Evolutionary conservation across 2,113 vertebrate species (phyloP), one percentile per base, ranked within the genome.

Genomic region (Thalassarche chlororhynchos): DNA sequence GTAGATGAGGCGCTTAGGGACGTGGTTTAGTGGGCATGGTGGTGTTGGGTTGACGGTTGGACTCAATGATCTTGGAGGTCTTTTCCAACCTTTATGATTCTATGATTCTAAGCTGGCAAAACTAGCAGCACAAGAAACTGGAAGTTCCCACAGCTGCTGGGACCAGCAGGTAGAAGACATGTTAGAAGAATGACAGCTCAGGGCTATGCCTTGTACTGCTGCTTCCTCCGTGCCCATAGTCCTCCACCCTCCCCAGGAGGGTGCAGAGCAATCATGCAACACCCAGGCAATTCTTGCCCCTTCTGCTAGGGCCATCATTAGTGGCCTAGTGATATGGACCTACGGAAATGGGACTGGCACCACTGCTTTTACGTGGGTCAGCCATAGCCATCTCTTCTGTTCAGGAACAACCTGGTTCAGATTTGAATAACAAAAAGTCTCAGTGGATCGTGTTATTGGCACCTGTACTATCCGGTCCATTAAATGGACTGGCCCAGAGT

Each of bases 191-290:
- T 5, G 23, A 26, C 42, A 84, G 52, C 38, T n/a, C 34, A 18
- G 18, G 46, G 32, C 7, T 6, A 6, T 32, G 38, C 44, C 28
- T 66, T 4, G 2, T 10, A 21, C 10, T 46, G 34, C 16, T 2
- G 6, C 16, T 55, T 89, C 29, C 28, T 16, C n/a, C 0, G 2
- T 28, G 24, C 23, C 26, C 2, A 1, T 8, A 25, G 36, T 19
- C 44, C 34, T 84, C 40, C 32, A n/a, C 6, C 6, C 2, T 52
- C 44, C 25, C 52, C 28, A 76, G 40, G 28, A 52, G 34, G 16
- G 32, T 2, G 5, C n/a, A 55, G 40, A 82, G 54, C n/a, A 52
- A 36, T 57, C 6, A 2, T 1, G 6, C 29, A 72, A 54, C 28
- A 68, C 8, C 25, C 10, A 5, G 19, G 24, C 26, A 71, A 26